phyloP scores from a whole-genome alignment of 1,140 invertebrate genomes.

The Orchesella cincta region DNA sequence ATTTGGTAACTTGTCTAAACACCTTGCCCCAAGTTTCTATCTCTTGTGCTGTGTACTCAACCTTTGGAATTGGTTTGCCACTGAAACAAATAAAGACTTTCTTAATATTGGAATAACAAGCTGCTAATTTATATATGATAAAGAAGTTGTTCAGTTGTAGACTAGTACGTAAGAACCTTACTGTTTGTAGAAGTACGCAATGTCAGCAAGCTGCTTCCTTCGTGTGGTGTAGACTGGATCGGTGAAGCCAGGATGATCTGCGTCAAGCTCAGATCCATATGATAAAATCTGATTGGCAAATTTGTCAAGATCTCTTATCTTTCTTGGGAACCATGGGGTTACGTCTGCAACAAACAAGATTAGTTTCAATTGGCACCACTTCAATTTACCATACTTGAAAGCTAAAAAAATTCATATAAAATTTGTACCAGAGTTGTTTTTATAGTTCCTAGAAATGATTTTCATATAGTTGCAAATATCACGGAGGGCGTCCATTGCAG shows the following conservation, averaged over 20 bases:
- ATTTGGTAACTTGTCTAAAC: slow-evolving; percentile 72
- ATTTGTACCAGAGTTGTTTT: slow-evolving; percentile 68
- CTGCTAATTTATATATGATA: neutral
- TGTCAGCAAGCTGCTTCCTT: slow-evolving; percentile 94
- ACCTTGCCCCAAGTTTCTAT: slow-evolving; percentile 86
- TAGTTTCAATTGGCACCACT: neutral
- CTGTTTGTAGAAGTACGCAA: slow-evolving; percentile 95
- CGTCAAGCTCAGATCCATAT: slow-evolving; percentile 90
- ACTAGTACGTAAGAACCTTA: no score
- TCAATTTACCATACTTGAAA: neutral
- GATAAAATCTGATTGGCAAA: slow-evolving; percentile 98
- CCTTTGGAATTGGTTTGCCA: slow-evolving; percentile 80
- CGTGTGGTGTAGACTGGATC: slow-evolving; percentile 84
- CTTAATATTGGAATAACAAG: neutral
- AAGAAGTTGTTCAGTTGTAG: neutral
- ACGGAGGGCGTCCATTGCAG: slow-evolving; percentile 71
- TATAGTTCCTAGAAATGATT: slow-evolving; percentile 82
- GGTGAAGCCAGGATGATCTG: slow-evolving; percentile 97
- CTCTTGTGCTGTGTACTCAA: slow-evolving; percentile 87
- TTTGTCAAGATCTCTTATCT: slow-evolving; percentile 89
- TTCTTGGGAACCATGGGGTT: slow-evolving; percentile 95
- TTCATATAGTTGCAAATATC: slow-evolving; percentile 74
- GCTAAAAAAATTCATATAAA: neutral
- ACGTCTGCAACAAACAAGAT: slow-evolving; percentile 60
- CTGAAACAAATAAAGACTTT: slow-evolving; percentile 59